phyloP scores from a whole-genome alignment of 2,888 invertebrate genomes.

The Rugalucina vietnamica region DNA sequence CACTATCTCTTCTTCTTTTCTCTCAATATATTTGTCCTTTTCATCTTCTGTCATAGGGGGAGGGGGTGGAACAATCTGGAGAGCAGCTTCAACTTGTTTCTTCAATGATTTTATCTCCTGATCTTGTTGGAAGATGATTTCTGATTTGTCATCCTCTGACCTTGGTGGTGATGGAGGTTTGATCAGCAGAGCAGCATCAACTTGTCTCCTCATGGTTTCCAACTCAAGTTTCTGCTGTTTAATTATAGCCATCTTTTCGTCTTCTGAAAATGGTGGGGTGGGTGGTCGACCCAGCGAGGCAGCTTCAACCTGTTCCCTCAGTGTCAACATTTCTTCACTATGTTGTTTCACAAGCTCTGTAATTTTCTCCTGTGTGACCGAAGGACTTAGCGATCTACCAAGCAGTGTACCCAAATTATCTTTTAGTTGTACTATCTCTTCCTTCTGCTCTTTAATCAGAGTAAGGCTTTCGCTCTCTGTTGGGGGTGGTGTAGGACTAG shows the following conservation, averaged over 20 bases:
- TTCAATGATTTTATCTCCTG: slow-evolving; percentile 54
- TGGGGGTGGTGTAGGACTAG: slow-evolving; percentile 29
- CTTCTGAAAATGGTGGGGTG: slow-evolving; percentile 28
- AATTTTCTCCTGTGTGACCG: neutral
- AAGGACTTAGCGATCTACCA: neutral
- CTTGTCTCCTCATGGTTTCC: slow-evolving; percentile 54
- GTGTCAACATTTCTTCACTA: slow-evolving; percentile 54
- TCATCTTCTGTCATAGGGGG: slow-evolving; percentile 46
- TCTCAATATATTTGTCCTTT: slow-evolving; percentile 48
- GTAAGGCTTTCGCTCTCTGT: slow-evolving; percentile 31
- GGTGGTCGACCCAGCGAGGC: slow-evolving; percentile 23
- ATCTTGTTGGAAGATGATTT: slow-evolving; percentile 46
- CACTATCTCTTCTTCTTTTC: slow-evolving; percentile 37
- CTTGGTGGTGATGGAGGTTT: slow-evolving; percentile 60
- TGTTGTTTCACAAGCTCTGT: slow-evolving; percentile 52
- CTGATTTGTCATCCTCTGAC: slow-evolving; percentile 55
- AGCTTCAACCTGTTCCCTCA: slow-evolving; percentile 58
- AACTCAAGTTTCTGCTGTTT: slow-evolving; percentile 57
- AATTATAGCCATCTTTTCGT: slow-evolving; percentile 57
- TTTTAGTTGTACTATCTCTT: neutral
- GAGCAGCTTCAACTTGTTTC: slow-evolving; percentile 50
- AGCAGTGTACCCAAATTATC: neutral
- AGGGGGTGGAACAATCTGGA: slow-evolving; percentile 46
- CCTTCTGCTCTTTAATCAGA: neutral
- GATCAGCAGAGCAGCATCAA: slow-evolving; percentile 60